phyloP scores from a whole-genome alignment of 2,797 vertebrate species.

The Nasua narica region DNA sequence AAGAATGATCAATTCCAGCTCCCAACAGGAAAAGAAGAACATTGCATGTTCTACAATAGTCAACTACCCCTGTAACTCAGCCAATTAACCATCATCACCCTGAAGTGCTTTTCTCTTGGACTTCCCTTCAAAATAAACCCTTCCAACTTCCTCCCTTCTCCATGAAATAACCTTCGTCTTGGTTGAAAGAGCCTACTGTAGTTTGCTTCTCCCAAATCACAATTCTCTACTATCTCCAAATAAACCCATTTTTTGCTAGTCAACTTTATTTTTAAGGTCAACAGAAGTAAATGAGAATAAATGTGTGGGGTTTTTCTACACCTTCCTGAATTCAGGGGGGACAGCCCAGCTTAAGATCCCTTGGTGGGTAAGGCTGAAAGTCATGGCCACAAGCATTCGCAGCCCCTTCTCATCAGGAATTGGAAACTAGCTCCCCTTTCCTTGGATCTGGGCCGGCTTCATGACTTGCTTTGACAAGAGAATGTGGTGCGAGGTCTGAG shows the following conservation, averaged over 20 bases:
- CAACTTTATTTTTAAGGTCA: not conserved
- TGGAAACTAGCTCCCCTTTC: not conserved
- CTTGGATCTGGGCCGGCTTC: not conserved
- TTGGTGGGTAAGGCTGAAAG: not conserved
- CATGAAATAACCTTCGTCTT: not conserved
- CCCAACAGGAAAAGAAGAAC: not conserved
- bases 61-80: not conserved
- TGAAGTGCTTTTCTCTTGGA: not conserved
- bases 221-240: not conserved
- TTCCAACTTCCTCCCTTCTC: not conserved
- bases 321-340: not conserved
- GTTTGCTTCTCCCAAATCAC: not conserved
- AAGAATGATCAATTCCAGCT: not conserved
- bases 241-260: not conserved
- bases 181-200: not conserved
- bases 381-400: not conserved
- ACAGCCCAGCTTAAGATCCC: not conserved
- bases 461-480: not conserved
- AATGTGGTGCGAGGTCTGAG: not conserved
- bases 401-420: not conserved
- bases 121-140: not conserved
- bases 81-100: not conserved
- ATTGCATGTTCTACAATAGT: not conserved
- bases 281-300: not conserved
- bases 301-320: not conserved